Percentiles rank a stretch among this genome's conserved stretches.
Conservation (phyloP, 2,888 invertebrate genomes). For the Taenaris catops region DNA sequence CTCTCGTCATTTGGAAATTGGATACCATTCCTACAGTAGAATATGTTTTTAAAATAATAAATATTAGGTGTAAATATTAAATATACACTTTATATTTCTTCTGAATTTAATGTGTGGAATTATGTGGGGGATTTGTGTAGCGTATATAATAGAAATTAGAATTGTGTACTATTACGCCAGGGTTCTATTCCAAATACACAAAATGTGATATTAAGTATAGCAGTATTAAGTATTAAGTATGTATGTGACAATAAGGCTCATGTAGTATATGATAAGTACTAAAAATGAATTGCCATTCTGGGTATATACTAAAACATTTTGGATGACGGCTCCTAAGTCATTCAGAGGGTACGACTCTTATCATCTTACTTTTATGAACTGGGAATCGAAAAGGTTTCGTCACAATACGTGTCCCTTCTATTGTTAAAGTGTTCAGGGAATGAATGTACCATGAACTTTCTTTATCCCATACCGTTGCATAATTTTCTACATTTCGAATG, state of each 20-base stretch:
- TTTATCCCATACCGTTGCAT: no score
- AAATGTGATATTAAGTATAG: constrained; percentile 2
- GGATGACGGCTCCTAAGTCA: constrained; percentile 56
- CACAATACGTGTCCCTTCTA: constrained; percentile 68
- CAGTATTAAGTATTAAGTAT: no score
- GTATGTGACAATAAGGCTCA: constrained; percentile 8
- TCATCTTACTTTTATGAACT: constrained; percentile 71
- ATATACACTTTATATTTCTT: no score
- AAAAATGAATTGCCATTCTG: constrained; percentile 34
- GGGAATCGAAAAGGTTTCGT: constrained; percentile 66
- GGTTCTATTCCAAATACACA: neutral
- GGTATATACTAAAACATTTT: constrained; percentile 29
- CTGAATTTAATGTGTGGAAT: no score
- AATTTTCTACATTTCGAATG: no score
- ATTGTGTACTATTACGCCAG: no score
- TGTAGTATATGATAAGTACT: constrained; percentile 10
- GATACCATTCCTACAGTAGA: no score
- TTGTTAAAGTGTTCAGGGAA: constrained; percentile 61
- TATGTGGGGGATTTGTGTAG: no score
- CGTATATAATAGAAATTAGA: no score
- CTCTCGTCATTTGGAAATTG: no score
- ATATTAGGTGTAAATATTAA: no score
- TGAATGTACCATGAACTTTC: constrained; percentile 55
- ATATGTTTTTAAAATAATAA: no score
- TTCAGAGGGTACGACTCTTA: constrained; percentile 67